Percentiles rank a stretch among this genome's conserved stretches.
Evolutionary conservation across 2,113 vertebrate genomes (phyloP).

Genomic region (Xiphias gladius): DNA sequence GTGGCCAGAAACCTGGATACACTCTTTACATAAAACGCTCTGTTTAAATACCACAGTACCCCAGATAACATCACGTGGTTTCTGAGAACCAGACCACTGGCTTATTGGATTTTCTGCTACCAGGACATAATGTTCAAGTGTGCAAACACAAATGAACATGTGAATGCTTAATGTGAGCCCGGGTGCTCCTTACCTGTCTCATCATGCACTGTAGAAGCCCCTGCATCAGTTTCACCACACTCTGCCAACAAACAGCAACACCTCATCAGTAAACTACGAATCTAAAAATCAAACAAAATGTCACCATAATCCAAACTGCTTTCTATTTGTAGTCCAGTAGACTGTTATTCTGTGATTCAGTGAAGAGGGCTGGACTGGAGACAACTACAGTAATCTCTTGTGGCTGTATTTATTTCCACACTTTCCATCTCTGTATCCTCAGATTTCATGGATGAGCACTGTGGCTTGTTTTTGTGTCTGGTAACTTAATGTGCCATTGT

Average conservation of each 20-base stretch:
- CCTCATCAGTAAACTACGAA: not conserved
- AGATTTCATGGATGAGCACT: too few relatives aligned
- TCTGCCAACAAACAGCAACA: slow-evolving; percentile 84
- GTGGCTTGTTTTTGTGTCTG: too few relatives aligned
- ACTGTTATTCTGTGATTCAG: slow-evolving; percentile 3
- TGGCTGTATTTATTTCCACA: not conserved
- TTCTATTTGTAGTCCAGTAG: not conserved
- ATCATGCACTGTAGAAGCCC: slow-evolving; percentile 98
- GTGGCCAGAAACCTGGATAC: not conserved
- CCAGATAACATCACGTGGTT: slow-evolving; percentile 15
- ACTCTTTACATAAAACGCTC: slow-evolving; percentile 18
- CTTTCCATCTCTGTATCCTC: too few relatives aligned
- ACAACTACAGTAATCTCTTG: not conserved
- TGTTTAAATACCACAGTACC: not conserved
- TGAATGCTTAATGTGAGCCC: not conserved
- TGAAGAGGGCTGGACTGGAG: not conserved
- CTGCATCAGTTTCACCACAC: slow-evolving; percentile 98
- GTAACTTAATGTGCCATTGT: too few relatives aligned
- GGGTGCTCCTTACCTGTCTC: slow-evolving; percentile 90
- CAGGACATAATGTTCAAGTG: not conserved
- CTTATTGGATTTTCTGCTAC: not conserved
- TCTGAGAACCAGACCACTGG: not conserved
- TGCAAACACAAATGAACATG: not conserved
- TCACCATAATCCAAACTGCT: not conserved
- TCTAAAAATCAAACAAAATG: not conserved